Evolutionary conservation across 2,113 vertebrate species (phyloP).

Genomic region (human (Homo sapiens)): DNA sequence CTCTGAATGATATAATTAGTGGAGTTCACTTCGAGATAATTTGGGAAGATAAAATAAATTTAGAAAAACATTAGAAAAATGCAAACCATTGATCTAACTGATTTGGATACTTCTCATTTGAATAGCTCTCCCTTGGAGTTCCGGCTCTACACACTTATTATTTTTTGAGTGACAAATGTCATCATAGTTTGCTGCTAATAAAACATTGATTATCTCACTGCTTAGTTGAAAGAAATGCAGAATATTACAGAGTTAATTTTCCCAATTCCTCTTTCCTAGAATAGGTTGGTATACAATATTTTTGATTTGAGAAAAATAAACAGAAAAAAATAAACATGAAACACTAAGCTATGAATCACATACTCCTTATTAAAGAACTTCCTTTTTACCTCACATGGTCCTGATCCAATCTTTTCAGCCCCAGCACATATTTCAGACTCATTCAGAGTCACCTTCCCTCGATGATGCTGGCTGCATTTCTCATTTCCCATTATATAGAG

Average conservation of each 20-base stretch:
- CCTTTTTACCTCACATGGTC: conserved; percentile 95
- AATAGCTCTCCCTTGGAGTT: not conserved
- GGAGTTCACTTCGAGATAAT: not conserved
- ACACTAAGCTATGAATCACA: not conserved
- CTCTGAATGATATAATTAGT: conserved; percentile 18
- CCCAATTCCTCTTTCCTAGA: not conserved
- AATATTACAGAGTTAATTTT: not conserved
- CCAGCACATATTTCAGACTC: conserved; percentile 96
- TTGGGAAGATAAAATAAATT: conserved; percentile 21
- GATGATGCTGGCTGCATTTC: conserved; percentile 92
- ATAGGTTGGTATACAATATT: not conserved
- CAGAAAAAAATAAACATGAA: not conserved
- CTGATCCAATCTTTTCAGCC: conserved; percentile 90
- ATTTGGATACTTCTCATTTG: not conserved
- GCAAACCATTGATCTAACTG: not conserved
- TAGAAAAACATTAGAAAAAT: conserved; percentile 26
- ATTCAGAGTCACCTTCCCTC: conserved; percentile 92
- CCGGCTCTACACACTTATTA: not conserved
- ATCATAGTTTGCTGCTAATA: not conserved
- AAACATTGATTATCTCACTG: not conserved
- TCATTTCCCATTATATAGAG: conserved; percentile 92
- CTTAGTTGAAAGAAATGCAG: not conserved
- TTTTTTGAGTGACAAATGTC: not conserved
- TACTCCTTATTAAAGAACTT: not conserved
- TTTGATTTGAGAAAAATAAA: conserved; percentile 39